Base-by-base conservation (phyloP, 1,140 invertebrate species). In the Neodiprion lecontei region DNA sequence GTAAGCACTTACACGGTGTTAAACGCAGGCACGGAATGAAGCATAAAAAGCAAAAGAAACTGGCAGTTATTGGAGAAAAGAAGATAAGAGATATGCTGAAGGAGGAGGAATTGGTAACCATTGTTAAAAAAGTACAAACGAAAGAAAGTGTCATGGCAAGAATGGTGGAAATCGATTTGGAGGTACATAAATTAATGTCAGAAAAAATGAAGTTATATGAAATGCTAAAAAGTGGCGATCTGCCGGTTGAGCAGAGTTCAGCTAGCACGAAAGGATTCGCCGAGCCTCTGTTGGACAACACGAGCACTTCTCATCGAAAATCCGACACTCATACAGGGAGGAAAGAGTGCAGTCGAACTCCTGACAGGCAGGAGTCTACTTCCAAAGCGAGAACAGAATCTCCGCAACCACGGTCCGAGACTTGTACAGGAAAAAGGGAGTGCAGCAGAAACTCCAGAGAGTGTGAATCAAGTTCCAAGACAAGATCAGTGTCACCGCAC, bases 141-240 rank as follows among this genome's bases (percentile, higher is more conserved):
- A 72, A 77, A 74, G 72, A 84, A 47, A 78, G 76, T 0, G 82
- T 89, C 3, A 78, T 87, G 74, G 72, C 80, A 0, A 84, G 86
- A 72, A 87, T 89, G 83, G 81, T 87, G 1, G 83, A 87, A 48
- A 89, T 89, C 11, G 88, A 89, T 48, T 47, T 87, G 7, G 83
- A 87, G 70, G 87, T 88, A 7, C 85, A 88, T 14, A 86, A 86
- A 23, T 67, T 89, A 1, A 82, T 86, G 76, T 80, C 82, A 7
- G 86, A 88, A 40, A 89, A 88, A 68, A 78, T 89, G 72, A 76
- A 78, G 0, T 74, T 89, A 1, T 87, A 89, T 71, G 81, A 85
- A 21, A 76, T 85, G 72, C 66, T 88, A 8, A 78, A 85, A 8
- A 82, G 28, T 28, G 77, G 77, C 9, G 1, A 74, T 11, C 75